A percentile compares a stretch with the other conserved stretches of the same genome.
Conservation (phyloP, 2,888 invertebrate species). For the Fragum whitleyi region DNA sequence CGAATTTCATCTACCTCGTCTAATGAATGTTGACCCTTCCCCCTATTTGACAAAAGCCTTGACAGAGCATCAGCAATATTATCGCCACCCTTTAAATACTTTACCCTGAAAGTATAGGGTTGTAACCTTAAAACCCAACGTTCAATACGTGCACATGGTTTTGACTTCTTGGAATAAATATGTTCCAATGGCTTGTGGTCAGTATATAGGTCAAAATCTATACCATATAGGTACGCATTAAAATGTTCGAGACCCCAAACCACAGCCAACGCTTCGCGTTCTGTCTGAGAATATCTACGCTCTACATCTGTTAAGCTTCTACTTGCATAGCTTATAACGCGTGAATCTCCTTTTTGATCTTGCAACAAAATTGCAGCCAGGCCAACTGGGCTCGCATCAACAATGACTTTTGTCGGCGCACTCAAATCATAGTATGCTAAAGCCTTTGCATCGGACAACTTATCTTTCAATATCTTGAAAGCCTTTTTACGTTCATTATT, state of each 20-base stretch:
- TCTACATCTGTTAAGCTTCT: slow-evolving; percentile 47
- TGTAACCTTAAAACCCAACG: slow-evolving; percentile 70
- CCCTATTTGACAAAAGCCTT: slow-evolving; percentile 27
- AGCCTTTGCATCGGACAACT: neutral
- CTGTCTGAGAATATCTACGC: slow-evolving; percentile 58
- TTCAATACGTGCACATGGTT: slow-evolving; percentile 71
- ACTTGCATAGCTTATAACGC: slow-evolving; percentile 56
- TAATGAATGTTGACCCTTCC: neutral
- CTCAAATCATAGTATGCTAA: slow-evolving; percentile 31
- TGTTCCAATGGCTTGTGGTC: slow-evolving; percentile 74
- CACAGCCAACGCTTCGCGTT: slow-evolving; percentile 54
- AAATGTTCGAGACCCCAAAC: slow-evolving; percentile 73
- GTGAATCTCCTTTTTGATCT: slow-evolving; percentile 39
- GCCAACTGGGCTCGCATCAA: slow-evolving; percentile 56
- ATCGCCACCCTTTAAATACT: slow-evolving; percentile 42
- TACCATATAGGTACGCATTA: slow-evolving; percentile 66
- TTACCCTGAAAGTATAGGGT: slow-evolving; percentile 56
- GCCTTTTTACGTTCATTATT: slow-evolving; percentile 29
- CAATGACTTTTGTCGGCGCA: slow-evolving; percentile 18
- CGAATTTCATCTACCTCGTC: slow-evolving; percentile 38
- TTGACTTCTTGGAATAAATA: slow-evolving; percentile 67
- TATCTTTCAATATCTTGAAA: slow-evolving; percentile 34
- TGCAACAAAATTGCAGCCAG: slow-evolving; percentile 53
- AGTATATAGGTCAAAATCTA: slow-evolving; percentile 59
- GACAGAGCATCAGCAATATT: slow-evolving; percentile 62